Conservation (phyloP, 2,113 vertebrate species). For the Clupea harengus region DNA sequence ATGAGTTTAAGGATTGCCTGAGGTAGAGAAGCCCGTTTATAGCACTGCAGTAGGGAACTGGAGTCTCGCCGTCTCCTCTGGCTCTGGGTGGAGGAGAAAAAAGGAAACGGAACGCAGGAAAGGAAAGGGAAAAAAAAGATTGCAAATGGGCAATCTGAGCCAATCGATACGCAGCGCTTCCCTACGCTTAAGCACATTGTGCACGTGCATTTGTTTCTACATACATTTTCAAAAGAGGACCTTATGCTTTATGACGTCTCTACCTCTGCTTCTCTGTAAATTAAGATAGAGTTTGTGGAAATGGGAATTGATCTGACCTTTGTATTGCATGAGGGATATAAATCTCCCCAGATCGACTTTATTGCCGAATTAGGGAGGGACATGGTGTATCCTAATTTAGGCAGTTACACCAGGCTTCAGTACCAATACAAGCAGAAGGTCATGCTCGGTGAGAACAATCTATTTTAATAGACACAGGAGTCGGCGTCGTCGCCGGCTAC, state of each 20-base stretch:
- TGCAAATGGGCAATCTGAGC: slow-evolving; percentile 50
- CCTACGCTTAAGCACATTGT: slow-evolving; percentile 55
- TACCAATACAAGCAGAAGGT: slow-evolving; percentile 50
- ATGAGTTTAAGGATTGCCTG: slow-evolving; percentile 71
- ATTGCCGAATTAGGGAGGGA: slow-evolving; percentile 56
- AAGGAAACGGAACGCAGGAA: not conserved
- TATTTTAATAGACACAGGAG: slow-evolving; percentile 43
- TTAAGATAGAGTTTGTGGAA: slow-evolving; percentile 59
- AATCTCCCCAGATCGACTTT: slow-evolving; percentile 61
- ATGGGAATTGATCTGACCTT: slow-evolving; percentile 71
- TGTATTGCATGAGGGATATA: slow-evolving; percentile 55
- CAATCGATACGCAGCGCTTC: slow-evolving; percentile 52
- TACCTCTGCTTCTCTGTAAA: slow-evolving; percentile 49
- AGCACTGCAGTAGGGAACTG: slow-evolving; percentile 56
- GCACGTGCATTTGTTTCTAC: slow-evolving; percentile 58
- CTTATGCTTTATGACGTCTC: slow-evolving; percentile 37
- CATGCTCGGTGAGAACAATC: slow-evolving; percentile 40
- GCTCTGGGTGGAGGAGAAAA: not conserved
- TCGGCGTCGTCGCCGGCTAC: slow-evolving; percentile 13
- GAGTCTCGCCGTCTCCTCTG: slow-evolving; percentile 52
- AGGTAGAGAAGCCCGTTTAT: slow-evolving; percentile 62
- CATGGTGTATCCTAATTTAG: slow-evolving; percentile 56
- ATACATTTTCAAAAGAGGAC: slow-evolving; percentile 47
- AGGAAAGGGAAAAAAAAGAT: slow-evolving; percentile 53
- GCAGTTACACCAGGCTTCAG: slow-evolving; percentile 55